Evolutionary conservation across 2,797 vertebrate species (phyloP).

Genomic region (Liparis tanakae): DNA sequence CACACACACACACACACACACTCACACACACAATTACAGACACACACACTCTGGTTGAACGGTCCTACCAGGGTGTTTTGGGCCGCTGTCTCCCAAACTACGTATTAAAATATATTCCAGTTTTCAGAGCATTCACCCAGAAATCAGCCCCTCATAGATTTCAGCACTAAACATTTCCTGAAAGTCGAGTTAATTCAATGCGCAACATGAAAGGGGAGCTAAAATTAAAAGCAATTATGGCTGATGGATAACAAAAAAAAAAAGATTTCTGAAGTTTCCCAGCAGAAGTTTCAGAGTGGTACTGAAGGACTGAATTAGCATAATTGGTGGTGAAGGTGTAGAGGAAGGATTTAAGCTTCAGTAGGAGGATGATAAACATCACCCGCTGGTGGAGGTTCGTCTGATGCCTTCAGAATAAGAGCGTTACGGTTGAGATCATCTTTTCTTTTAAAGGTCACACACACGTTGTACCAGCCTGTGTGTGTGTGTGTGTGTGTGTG

Average conservation of each 20-base stretch:
- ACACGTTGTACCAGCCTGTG: no score
- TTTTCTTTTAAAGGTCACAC: no score
- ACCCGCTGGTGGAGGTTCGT: background rate
- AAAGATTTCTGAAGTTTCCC: background rate
- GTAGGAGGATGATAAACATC: background rate
- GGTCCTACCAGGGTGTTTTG: slow-evolving; percentile 32
- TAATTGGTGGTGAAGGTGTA: background rate
- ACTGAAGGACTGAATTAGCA: background rate
- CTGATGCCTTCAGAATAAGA: background rate
- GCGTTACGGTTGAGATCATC: no score
- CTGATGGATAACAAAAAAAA: slow-evolving; percentile 15
- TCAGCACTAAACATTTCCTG: background rate
- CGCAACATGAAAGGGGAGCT: background rate
- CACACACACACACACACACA: background rate
- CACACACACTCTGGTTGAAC: slow-evolving; percentile 34
- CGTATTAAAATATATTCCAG: slow-evolving; percentile 32
- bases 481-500: background rate
- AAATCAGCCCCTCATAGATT: slow-evolving; percentile 13
- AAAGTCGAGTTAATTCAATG: slow-evolving; percentile 20
- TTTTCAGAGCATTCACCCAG: slow-evolving; percentile 15
- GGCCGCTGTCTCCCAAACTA: slow-evolving; percentile 24
- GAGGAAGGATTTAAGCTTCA: background rate
- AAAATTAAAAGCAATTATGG: slow-evolving; percentile 42
- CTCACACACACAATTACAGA: slow-evolving; percentile 5
- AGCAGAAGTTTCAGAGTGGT: background rate